phyloP scores from a whole-genome alignment of 2,113 vertebrate genomes.

The Mormyrus iriodes region DNA sequence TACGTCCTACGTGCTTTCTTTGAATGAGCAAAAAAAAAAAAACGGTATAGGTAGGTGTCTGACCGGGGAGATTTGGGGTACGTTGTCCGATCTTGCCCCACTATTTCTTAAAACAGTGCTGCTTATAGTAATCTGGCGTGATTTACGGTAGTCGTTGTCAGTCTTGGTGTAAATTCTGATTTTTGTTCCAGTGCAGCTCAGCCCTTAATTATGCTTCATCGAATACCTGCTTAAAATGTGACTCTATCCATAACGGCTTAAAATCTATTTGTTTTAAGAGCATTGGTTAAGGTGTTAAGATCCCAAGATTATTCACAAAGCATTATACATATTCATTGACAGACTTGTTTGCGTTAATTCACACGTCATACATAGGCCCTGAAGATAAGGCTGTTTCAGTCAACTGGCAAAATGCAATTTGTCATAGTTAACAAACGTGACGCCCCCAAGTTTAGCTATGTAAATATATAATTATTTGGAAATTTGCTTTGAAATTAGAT shows the following conservation, averaged over 20 bases:
- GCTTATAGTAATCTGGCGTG: not conserved
- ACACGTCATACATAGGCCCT: not conserved
- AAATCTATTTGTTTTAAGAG: not conserved
- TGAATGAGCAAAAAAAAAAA: slow-evolving; percentile 2
- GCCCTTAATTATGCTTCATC: not conserved
- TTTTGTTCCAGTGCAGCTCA: not conserved
- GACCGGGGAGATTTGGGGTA: not conserved
- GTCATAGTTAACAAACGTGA: not conserved
- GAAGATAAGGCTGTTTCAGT: not conserved
- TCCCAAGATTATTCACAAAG: not conserved
- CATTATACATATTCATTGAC: not conserved
- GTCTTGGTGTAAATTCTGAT: not conserved
- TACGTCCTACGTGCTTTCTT: not conserved
- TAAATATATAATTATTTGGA: not conserved
- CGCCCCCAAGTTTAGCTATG: not conserved
- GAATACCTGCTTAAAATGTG: not conserved
- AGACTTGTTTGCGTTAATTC: not conserved
- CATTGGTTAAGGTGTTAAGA: not conserved
- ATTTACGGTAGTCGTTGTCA: not conserved
- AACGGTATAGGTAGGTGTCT: not conserved
- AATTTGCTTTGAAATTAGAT: not conserved
- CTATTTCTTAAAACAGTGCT: not conserved
- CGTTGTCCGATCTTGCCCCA: not conserved
- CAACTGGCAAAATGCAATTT: not conserved
- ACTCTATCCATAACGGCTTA: not conserved